phyloP scores from a whole-genome alignment of 2,888 invertebrate genomes.

The Lapara coniferarum region DNA sequence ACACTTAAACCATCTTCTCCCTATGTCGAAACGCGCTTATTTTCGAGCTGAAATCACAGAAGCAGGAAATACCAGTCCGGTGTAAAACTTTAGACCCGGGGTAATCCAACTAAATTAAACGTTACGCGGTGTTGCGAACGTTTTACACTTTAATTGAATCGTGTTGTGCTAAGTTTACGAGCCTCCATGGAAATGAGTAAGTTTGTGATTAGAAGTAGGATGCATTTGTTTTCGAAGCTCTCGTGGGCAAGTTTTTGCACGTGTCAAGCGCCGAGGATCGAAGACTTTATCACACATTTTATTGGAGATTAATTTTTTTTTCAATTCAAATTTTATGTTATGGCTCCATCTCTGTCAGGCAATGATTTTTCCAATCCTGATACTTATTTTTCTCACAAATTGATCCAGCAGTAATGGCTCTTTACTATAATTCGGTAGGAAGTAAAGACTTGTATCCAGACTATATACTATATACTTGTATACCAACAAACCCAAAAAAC shows the following conservation, averaged over 20 bases:
- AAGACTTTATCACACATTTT: background rate
- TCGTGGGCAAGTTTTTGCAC: background rate
- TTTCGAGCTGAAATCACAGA: conserved; percentile 12
- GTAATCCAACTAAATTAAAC: conserved; percentile 14
- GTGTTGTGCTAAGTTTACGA: conserved; percentile 17
- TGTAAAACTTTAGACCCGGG: conserved; percentile 9
- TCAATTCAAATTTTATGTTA: too few relatives aligned
- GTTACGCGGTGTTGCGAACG: conserved; percentile 9
- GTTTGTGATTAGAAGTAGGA: background rate
- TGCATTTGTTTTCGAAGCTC: background rate
- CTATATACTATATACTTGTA: too few relatives aligned
- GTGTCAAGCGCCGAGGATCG: background rate
- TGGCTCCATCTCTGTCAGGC: too few relatives aligned
- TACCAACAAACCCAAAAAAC: background rate
- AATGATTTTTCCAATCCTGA: too few relatives aligned
- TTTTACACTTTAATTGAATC: conserved; percentile 12
- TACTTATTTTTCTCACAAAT: background rate
- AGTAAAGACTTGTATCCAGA: background rate
- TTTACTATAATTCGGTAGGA: too few relatives aligned
- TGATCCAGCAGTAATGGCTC: too few relatives aligned
- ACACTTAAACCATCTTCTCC: background rate
- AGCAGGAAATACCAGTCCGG: conserved; percentile 5
- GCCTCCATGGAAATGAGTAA: conserved; percentile 5
- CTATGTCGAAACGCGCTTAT: background rate
- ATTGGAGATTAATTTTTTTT: too few relatives aligned